A percentile compares a stretch with the other conserved stretches of the same genome.
phyloP scores from a whole-genome alignment of 2,888 invertebrate species.

The Orgyia antiqua region DNA sequence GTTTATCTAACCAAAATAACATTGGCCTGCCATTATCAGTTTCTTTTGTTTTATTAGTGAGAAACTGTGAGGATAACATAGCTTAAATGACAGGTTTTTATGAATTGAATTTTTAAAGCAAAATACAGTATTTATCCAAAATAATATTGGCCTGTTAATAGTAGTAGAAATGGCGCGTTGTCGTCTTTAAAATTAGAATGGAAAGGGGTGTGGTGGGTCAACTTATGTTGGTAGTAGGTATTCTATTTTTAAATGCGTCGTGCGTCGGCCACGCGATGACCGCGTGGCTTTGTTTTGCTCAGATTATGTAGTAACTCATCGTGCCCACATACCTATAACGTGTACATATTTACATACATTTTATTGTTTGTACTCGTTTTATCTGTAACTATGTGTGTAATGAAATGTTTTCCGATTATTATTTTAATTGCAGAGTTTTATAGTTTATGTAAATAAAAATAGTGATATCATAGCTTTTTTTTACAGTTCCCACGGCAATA shows the following conservation, averaged over 20 bases:
- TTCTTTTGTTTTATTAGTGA: too few species aligned
- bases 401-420: constrained; percentile 30
- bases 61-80: too few species aligned
- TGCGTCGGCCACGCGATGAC: constrained; percentile 53
- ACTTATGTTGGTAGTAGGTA: constrained; percentile 32
- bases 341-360: too few species aligned
- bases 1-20: constrained; percentile 11
- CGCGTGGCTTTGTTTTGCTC: constrained; percentile 73
- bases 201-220: constrained; percentile 29
- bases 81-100: neutral
- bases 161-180: constrained; percentile 4
- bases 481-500: too few species aligned
- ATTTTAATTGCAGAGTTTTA: constrained; percentile 25
- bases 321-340: constrained; percentile 56
- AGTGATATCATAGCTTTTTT: neutral
- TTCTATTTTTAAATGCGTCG: constrained; percentile 60
- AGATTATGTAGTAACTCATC: constrained; percentile 25
- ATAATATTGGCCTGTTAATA: constrained; percentile 11
- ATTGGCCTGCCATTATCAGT: constrained; percentile 8
- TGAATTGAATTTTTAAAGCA: neutral
- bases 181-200: constrained; percentile 8
- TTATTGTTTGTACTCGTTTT: constrained; percentile 43
- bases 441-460: constrained; percentile 7
- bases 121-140: constrained; percentile 7
- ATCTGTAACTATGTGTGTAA: constrained; percentile 44